Conservation (phyloP, 2,888 invertebrate genomes). For the Terebella lapidaria region DNA sequence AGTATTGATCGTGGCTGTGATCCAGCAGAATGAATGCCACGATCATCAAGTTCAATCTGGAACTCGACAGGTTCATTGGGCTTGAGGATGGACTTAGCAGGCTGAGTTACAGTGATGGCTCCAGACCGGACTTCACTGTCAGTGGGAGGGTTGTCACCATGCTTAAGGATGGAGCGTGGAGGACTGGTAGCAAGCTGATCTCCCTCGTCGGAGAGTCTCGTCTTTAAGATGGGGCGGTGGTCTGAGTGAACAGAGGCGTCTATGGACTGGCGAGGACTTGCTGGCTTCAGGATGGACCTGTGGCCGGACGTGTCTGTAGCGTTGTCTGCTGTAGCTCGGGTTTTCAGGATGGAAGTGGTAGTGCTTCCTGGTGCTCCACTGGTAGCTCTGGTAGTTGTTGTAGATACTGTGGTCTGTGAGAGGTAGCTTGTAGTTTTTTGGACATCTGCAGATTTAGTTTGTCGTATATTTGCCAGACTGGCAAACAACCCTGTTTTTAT, state of each 20-base stretch:
- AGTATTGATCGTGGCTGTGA: conserved; percentile 11
- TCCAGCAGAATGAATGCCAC: not conserved
- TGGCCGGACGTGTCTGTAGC: not conserved
- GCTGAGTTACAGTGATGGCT: not conserved
- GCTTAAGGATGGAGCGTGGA: conserved; percentile 13
- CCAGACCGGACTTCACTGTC: not conserved
- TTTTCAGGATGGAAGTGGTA: not conserved
- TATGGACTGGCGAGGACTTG: not conserved
- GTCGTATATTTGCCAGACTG: not conserved
- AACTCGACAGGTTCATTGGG: conserved; percentile 4
- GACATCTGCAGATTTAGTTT: not conserved
- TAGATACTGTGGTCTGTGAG: not conserved
- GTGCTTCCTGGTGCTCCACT: not conserved
- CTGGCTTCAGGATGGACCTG: not conserved
- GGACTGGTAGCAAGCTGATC: not conserved
- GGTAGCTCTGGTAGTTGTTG: not conserved
- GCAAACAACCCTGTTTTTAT: not conserved
- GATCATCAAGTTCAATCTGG: conserved; percentile 4
- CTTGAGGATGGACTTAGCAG: conserved; percentile 11
- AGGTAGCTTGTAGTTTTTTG: not conserved
- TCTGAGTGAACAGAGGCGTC: not conserved
- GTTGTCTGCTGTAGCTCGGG: not conserved
- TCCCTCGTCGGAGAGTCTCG: not conserved
- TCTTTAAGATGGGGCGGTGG: not conserved
- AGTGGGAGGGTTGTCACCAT: not conserved